These are phyloP conservation scores for Cotesia vestalis DNA, from an alignment of 1,140 invertebrate genomes.

Conservation along the genomic window DNA sequence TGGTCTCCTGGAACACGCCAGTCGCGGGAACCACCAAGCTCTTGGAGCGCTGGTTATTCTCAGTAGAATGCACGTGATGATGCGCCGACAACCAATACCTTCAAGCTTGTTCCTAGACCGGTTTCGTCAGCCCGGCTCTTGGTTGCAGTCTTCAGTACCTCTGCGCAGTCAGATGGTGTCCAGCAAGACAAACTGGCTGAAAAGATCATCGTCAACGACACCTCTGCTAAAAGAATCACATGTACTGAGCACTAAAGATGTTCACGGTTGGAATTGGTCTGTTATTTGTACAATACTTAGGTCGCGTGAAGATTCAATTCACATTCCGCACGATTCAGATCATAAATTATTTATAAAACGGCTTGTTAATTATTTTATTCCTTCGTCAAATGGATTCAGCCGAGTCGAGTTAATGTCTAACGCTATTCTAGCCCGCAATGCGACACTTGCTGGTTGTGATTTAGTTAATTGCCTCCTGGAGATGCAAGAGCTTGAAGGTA, in stretches of 20 bases:
- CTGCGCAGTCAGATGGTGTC: conserved; percentile 49
- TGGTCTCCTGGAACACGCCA: conserved; percentile 79
- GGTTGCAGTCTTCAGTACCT: conserved; percentile 55
- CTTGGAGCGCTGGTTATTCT: conserved; percentile 83
- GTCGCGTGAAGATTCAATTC: conserved; percentile 54
- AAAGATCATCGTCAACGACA: conserved; percentile 56
- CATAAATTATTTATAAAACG: conserved; percentile 82
- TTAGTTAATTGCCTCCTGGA: conserved; percentile 80
- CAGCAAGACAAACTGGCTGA: conserved; percentile 54
- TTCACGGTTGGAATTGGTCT: conserved; percentile 74
- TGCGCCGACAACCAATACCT: conserved; percentile 79
- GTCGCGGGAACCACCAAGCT: conserved; percentile 79
- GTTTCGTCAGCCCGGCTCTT: conserved; percentile 69
- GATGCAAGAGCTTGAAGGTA: conserved; percentile 66
- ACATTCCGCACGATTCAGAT: conserved; percentile 70
- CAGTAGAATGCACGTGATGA: conserved; percentile 78
- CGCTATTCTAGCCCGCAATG: conserved; percentile 66
- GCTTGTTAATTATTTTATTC: conserved; percentile 87
- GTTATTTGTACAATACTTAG: conserved; percentile 68
- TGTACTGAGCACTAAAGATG: conserved; percentile 69
- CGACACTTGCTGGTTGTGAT: conserved; percentile 78
- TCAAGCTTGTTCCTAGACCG: conserved; percentile 86
- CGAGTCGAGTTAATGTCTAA: conserved; percentile 74
- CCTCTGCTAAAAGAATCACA: conserved; percentile 69
- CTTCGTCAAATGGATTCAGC: conserved; percentile 84